Evolutionary conservation across 2,888 invertebrate genomes (phyloP).

Genomic region (Chrysolina haemoptera): DNA sequence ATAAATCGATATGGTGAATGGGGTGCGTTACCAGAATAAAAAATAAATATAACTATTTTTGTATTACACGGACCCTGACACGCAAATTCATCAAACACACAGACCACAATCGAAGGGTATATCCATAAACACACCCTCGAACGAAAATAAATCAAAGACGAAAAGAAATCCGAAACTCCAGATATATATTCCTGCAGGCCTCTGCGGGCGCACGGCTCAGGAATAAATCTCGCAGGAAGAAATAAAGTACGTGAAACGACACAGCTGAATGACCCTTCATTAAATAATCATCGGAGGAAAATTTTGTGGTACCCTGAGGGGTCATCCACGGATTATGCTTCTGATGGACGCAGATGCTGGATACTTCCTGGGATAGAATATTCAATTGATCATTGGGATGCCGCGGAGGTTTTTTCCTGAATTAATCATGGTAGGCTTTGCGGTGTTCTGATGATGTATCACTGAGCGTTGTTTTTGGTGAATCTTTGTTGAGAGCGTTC

Average conservation of each 20-base stretch:
- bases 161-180: constrained; percentile 6
- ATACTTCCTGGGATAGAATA: constrained; percentile 17
- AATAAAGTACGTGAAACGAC: constrained; percentile 26
- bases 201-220: neutral
- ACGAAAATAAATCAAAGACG: constrained; percentile 14
- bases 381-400: constrained; percentile 24
- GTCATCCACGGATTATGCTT: constrained; percentile 28
- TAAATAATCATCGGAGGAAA: constrained; percentile 30
- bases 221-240: constrained; percentile 28
- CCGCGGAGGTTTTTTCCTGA: neutral
- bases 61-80: neutral
- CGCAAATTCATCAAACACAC: neutral
- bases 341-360: constrained; percentile 24
- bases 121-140: constrained; percentile 12
- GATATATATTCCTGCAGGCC: constrained; percentile 1
- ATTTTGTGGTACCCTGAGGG: constrained; percentile 29
- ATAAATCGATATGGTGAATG: too few relatives aligned
- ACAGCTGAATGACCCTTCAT: constrained; percentile 24
- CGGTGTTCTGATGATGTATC: neutral
- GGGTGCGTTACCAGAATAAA: too few relatives aligned
- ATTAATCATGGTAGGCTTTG: neutral
- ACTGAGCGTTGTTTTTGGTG: too few relatives aligned
- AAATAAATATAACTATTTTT: neutral
- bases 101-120: neutral
- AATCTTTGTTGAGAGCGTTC: too few relatives aligned